phyloP scores from a whole-genome alignment of 35 echinoderm and acorn worm species.

The Strongylocentrotus purpuratus region DNA sequence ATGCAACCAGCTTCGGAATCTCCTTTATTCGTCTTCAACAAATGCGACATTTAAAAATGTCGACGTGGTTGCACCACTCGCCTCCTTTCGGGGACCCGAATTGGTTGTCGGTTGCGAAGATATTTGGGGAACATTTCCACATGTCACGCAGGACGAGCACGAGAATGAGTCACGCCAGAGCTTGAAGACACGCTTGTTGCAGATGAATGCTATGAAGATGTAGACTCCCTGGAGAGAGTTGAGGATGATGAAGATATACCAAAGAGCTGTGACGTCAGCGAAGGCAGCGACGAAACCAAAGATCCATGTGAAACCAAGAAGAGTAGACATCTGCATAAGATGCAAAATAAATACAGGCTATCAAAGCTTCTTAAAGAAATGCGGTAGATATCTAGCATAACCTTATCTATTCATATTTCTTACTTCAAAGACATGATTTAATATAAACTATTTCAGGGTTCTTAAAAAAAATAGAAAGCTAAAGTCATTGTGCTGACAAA shows the following conservation, averaged over 20 bases:
- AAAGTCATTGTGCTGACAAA: no score
- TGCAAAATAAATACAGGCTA: neutral
- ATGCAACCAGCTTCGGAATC: no score
- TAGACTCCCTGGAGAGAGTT: conserved; percentile 67
- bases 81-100: neutral
- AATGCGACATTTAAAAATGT: neutral
- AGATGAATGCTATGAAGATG: conserved; percentile 61
- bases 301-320: conserved; percentile 77
- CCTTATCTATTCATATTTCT: no score
- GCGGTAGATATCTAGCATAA: neutral
- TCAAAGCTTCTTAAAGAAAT: neutral
- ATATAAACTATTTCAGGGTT: no score
- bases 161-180: neutral
- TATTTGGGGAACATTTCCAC: neutral
- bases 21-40: no score
- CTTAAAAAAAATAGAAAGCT: no score
- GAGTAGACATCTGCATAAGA: conserved; percentile 58
- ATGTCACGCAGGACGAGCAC: neutral
- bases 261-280: conserved; percentile 20
- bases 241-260: conserved; percentile 69
- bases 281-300: conserved; percentile 61
- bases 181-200: conserved; percentile 41
- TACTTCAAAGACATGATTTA: no score
- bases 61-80: neutral
- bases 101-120: neutral